Base-by-base conservation (phyloP, 2,888 invertebrate genomes). In the Mesorhabditis sp. region DNA sequence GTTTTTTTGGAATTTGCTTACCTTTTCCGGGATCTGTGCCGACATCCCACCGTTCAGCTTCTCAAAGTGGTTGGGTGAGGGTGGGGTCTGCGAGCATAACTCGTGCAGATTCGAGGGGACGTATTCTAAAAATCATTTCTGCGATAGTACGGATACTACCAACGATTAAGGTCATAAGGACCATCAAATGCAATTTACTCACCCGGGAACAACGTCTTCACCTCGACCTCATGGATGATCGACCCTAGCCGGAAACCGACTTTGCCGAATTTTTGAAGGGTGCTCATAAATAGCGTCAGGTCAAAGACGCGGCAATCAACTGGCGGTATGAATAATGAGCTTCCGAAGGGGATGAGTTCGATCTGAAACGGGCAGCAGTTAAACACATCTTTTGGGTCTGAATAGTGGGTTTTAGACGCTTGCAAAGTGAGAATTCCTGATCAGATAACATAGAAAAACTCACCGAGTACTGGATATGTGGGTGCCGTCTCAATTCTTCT, bases 151-250 rank as follows among this genome's bases (percentile, higher is more conserved):
- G 28, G 28, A 28, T n/a, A n/a, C n/a, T n/a, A n/a, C n/a, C n/a
- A n/a, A n/a, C n/a, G n/a, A n/a, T n/a, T n/a, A n/a, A n/a, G n/a
- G n/a, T n/a, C n/a, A n/a, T n/a, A n/a, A n/a, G n/a, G 28, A 28
- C 28, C 28, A 28, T 28, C 2, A 28, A 28, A 28, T 28, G 1
- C 1, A 1, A 1, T 28, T 28, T 28, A 13, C n/a, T 50, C 2
- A 50, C 58, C 58, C 2, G 58, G 58, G 2, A 50, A 50, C 58
- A 50, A 2, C n/a, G 58, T 50, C 58, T n/a, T 50, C 58, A 50
- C 58, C 7, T 50, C 58, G 58, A 50, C 58, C 58, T 50, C 58
- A n/a, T 50, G 58, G 10, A 50, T n/a, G 58, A n/a, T 50, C n/a
- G 7, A 10, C 10, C 58, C 58, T 0, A 50, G n/a, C 58, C n/a